Percentiles rank a stretch among this genome's conserved stretches.
These are phyloP conservation scores for Parapsyche elsis DNA, from an alignment of 1,140 invertebrate genomes.

Conservation along the genomic window DNA sequence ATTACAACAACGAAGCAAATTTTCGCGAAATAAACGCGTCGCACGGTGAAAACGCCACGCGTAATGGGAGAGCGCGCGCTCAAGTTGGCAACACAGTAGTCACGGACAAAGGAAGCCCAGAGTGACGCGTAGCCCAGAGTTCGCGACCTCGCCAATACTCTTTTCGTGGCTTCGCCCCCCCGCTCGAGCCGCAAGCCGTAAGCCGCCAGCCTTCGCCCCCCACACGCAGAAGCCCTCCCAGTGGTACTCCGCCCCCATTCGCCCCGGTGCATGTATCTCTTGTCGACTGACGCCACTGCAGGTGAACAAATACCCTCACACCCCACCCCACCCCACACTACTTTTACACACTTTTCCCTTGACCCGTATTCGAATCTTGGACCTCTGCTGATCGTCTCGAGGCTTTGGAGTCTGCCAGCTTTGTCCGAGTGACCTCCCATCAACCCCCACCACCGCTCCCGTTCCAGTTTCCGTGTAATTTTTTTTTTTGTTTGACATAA, in stretches of 20 bases:
- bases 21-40: too few species aligned
- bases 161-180: too few species aligned
- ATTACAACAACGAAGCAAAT: too few species aligned
- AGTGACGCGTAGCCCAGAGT: slow-evolving; percentile 35
- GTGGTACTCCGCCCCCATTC: background rate
- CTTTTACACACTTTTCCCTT: too few species aligned
- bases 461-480: too few species aligned
- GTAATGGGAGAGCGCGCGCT: too few species aligned
- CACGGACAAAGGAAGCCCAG: slow-evolving; percentile 39
- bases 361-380: background rate
- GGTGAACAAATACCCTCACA: slow-evolving; percentile 55
- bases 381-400: background rate
- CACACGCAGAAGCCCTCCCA: background rate
- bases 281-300: slow-evolving; percentile 63
- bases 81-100: slow-evolving; percentile 20
- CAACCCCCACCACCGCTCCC: background rate
- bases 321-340: background rate
- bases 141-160: background rate
- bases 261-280: slow-evolving; percentile 68
- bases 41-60: too few species aligned
- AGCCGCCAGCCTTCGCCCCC: background rate
- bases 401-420: slow-evolving; percentile 24
- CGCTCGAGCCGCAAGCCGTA: background rate
- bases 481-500: too few species aligned
- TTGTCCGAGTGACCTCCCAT: slow-evolving; percentile 46